Conservation (phyloP, 35 echinoderm and acorn worm genomes). For the Apostichopus californicus region DNA sequence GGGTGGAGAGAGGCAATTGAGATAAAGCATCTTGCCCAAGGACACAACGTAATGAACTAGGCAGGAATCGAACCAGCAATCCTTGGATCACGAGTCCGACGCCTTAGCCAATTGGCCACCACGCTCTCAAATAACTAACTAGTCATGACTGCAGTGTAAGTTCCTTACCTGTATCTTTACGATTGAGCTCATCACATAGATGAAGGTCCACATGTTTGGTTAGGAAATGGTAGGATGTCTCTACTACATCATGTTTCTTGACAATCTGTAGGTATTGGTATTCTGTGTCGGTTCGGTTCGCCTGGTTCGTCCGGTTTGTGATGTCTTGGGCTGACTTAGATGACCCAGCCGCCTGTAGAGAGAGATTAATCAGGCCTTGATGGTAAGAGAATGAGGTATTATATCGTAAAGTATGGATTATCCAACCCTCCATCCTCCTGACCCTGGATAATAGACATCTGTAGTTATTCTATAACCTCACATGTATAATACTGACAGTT, state of each 20-base stretch:
- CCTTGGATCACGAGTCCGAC: no score
- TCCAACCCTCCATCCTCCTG: no score
- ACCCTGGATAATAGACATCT: no score
- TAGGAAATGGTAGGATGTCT: slow-evolving; percentile 93
- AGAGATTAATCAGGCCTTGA: not conserved
- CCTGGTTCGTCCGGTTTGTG: slow-evolving; percentile 53
- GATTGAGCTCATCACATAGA: slow-evolving; percentile 97
- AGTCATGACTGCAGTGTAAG: not conserved
- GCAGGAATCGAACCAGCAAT: no score
- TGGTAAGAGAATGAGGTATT: not conserved
- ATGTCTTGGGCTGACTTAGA: slow-evolving; percentile 59
- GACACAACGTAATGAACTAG: no score
- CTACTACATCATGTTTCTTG: slow-evolving; percentile 86
- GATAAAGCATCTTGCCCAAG: no score
- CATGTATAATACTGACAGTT: not conserved
- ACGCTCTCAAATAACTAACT: no score
- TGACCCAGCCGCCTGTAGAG: not conserved
- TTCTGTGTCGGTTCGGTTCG: slow-evolving; percentile 69
- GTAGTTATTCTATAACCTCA: no score
- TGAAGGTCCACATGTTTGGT: slow-evolving; percentile 89
- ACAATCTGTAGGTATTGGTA: slow-evolving; percentile 85
- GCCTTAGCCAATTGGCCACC: no score
- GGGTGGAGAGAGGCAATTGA: no score
- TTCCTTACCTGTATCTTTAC: slow-evolving; percentile 71
- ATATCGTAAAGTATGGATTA: no score